Conservation (phyloP, 2,113 vertebrate genomes). For the Elanus axillaris region DNA sequence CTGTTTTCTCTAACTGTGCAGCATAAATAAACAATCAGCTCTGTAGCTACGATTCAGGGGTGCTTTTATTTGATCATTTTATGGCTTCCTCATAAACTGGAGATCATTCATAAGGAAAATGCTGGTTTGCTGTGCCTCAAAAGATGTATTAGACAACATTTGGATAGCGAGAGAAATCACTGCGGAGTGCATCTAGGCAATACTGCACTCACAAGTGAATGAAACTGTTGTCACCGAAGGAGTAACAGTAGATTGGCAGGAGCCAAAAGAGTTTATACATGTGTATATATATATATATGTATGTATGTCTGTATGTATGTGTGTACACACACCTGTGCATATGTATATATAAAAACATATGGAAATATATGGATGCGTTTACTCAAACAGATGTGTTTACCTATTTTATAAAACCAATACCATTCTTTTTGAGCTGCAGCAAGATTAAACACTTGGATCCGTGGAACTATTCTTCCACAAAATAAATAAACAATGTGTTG, state of each 20-base stretch:
- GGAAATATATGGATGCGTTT: neutral
- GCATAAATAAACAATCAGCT: conserved; percentile 9
- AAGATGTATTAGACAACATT: conserved; percentile 1
- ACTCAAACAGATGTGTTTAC: neutral
- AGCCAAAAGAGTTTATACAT: neutral
- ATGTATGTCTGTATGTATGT: neutral
- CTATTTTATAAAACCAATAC: neutral
- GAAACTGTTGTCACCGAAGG: neutral
- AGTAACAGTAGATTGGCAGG: neutral
- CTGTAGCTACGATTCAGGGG: conserved; percentile 12
- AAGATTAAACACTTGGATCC: neutral
- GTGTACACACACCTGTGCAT: neutral
- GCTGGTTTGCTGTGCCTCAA: neutral
- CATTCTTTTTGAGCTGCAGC: neutral
- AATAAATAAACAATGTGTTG: neutral
- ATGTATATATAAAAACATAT: neutral
- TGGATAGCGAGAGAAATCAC: neutral
- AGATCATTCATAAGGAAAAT: conserved; percentile 23
- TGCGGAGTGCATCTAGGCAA: neutral
- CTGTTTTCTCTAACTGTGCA: conserved; percentile 7
- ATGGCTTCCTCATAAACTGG: conserved; percentile 26
- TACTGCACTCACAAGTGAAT: neutral
- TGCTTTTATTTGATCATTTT: conserved; percentile 49
- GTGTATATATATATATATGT: rapidly evolving
- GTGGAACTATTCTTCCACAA: neutral